Percentiles rank a stretch among this genome's conserved stretches.
These are phyloP conservation scores for Abrostola triplasia DNA, from an alignment of 2,888 invertebrate genomes.

Conservation along the genomic window DNA sequence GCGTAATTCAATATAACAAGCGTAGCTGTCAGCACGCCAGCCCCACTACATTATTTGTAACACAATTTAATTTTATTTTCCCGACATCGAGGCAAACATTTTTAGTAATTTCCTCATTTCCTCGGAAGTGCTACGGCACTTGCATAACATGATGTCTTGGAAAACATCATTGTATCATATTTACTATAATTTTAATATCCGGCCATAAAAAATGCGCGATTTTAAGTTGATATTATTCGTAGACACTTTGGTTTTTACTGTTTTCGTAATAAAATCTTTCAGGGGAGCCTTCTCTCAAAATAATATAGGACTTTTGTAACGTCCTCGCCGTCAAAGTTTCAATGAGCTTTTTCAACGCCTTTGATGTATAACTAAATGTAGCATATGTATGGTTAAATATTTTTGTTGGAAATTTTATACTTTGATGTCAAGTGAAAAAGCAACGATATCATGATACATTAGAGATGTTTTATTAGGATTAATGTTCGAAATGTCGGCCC, in stretches of 20 bases:
- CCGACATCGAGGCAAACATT: constrained; percentile 16
- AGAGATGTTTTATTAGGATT: constrained; percentile 46
- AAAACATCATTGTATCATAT: not conserved
- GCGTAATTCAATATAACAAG: constrained; percentile 58
- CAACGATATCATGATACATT: constrained; percentile 29
- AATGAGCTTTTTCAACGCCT: not conserved
- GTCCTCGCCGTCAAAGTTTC: not conserved
- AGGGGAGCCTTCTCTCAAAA: not conserved
- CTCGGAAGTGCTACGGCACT: not conserved
- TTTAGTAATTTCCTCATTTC: constrained; percentile 18
- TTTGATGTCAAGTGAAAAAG: constrained; percentile 16
- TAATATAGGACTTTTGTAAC: not conserved
- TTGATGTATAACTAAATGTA: not conserved
- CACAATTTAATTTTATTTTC: constrained; percentile 23
- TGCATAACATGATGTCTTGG: not conserved
- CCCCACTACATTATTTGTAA: constrained; percentile 26
- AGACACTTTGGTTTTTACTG: not conserved
- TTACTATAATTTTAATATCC: not conserved
- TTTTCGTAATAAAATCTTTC: not conserved
- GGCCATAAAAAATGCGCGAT: not conserved
- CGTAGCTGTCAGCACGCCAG: constrained; percentile 32
- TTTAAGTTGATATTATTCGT: not conserved
- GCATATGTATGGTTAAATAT: not conserved
- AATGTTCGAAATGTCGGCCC: constrained; percentile 48
- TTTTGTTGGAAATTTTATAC: constrained; percentile 3